A percentile compares a stretch with the other conserved stretches of the same genome.
Conservation (phyloP, 2,113 vertebrate species). For the Macrotis lagotis region DNA sequence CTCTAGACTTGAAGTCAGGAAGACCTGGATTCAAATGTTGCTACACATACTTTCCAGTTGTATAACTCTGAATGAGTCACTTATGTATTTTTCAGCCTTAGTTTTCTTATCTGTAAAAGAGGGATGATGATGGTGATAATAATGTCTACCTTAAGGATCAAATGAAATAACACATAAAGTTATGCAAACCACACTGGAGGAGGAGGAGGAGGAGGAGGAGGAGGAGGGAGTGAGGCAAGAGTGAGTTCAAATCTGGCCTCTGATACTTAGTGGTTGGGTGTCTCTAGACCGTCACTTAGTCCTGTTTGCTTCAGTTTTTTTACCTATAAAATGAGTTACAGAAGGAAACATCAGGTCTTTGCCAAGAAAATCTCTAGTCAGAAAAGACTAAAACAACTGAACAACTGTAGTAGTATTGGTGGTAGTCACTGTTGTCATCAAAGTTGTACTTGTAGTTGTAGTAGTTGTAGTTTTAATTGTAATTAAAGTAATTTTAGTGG, state of each 20-base stretch:
- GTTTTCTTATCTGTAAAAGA: not conserved
- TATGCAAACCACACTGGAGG: no score
- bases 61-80: not conserved
- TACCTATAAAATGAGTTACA: not conserved
- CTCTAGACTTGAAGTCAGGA: not conserved
- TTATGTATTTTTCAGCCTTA: not conserved
- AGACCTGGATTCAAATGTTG: not conserved
- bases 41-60: not conserved
- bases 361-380: not conserved
- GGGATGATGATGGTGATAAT: no score
- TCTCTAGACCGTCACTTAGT: not conserved
- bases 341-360: not conserved
- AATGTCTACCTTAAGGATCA: no score
- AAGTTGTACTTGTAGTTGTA: no score
- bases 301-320: not conserved
- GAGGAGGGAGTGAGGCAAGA: no score
- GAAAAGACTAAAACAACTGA: not conserved
- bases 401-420: not conserved
- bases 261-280: no score
- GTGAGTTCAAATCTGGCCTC: no score
- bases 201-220: no score
- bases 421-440: no score
- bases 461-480: no score
- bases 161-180: no score
- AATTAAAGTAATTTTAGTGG: no score